Percentiles rank a stretch among this genome's conserved stretches.
Evolutionary conservation across 2,797 vertebrate genomes (phyloP).

Genomic region (Alcedo quadribrachys): DNA sequence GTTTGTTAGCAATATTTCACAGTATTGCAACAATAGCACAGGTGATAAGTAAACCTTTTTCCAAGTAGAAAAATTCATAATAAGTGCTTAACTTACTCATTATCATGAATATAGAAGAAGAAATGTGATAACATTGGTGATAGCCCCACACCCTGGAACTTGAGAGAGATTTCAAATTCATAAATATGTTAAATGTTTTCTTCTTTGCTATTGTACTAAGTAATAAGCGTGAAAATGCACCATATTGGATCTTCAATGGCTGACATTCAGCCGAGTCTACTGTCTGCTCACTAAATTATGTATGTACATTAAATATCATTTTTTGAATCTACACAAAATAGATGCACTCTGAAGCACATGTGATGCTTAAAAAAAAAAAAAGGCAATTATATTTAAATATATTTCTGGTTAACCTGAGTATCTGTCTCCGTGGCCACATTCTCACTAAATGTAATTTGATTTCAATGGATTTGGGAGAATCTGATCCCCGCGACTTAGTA

Average conservation of each 20-base stretch:
- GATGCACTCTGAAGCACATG: neutral
- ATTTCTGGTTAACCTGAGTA: conserved; percentile 32
- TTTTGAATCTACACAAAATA: conserved; percentile 51
- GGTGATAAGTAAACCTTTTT: neutral
- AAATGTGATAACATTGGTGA: neutral
- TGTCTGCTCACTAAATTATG: conserved; percentile 68
- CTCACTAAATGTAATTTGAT: neutral
- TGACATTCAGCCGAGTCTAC: conserved; percentile 53
- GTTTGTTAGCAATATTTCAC: neutral
- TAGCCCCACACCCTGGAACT: neutral
- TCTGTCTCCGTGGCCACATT: neutral
- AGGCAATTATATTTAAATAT: neutral
- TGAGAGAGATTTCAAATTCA: conserved; percentile 30
- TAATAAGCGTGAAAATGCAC: conserved; percentile 55
- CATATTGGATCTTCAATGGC: conserved; percentile 56
- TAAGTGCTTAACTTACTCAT: neutral
- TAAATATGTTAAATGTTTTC: conserved; percentile 58
- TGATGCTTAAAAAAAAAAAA: neutral
- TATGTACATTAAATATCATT: conserved; percentile 66
- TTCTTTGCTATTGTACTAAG: conserved; percentile 40
- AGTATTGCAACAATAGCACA: neutral
- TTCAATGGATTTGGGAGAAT: neutral
- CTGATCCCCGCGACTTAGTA: neutral
- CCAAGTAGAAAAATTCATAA: neutral
- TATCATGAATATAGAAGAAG: neutral